Conservation (phyloP, 2,888 invertebrate species). For the Calliopum simillimum region DNA sequence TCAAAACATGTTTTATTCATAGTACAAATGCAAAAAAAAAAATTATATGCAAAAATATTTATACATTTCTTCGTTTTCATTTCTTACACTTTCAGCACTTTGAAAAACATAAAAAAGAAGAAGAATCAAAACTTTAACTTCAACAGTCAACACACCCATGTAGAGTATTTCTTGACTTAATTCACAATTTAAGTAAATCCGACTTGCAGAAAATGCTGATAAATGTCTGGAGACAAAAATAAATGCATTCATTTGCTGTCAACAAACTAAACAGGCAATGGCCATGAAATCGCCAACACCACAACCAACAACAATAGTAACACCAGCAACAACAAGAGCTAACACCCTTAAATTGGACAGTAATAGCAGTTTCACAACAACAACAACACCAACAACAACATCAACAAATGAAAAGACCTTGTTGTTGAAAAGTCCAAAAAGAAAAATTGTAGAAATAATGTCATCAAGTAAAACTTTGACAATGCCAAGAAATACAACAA, state of each 20-base stretch:
- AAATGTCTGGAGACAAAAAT: not conserved
- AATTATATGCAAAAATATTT: too few species aligned
- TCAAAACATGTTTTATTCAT: not conserved
- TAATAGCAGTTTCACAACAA: not conserved
- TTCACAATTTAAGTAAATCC: not conserved
- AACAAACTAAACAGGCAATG: not conserved
- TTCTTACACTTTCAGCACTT: constrained; percentile 6
- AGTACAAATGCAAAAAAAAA: too few species aligned
- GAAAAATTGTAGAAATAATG: not conserved
- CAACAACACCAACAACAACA: not conserved
- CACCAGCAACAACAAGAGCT: not conserved
- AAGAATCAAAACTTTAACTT: not conserved
- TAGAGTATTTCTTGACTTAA: too few species aligned
- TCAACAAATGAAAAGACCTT: not conserved
- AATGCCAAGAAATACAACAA: constrained; percentile 5
- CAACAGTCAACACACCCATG: not conserved
- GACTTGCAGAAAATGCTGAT: not conserved
- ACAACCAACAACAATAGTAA: constrained; percentile 3
- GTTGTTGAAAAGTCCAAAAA: not conserved
- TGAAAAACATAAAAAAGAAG: not conserved
- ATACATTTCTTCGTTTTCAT: constrained; percentile 19
- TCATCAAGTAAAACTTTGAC: not conserved
- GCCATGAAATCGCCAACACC: constrained; percentile 17
- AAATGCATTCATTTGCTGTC: not conserved
- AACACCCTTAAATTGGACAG: not conserved